Percentiles rank a stretch among this genome's conserved stretches.
phyloP scores from a whole-genome alignment of 37 sponge, comb jelly and placozoan species.

The Halisarca cf. caerulea region DNA sequence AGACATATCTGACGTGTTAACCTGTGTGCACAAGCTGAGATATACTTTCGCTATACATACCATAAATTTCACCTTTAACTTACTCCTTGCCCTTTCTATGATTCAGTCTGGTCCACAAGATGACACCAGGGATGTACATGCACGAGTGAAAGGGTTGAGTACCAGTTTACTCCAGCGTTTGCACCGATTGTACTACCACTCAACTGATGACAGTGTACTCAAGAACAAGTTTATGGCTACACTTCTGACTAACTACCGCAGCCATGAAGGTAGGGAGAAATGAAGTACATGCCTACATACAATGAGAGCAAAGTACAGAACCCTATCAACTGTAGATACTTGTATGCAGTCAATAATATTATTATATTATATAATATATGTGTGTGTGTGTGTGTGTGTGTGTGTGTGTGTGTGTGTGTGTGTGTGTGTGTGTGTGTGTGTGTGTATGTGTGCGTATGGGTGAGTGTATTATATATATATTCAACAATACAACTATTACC shows the following conservation, averaged over 20 bases:
- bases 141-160: background rate
- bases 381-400: too few relatives aligned
- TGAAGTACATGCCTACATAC: background rate
- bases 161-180: slow-evolving; percentile 1
- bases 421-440: too few relatives aligned
- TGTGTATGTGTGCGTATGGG: too few relatives aligned
- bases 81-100: background rate
- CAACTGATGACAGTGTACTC: background rate
- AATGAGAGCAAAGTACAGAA: too few relatives aligned
- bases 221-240: background rate
- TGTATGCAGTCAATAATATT: too few relatives aligned
- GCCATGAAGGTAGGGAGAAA: slow-evolving; percentile 13
- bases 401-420: too few relatives aligned
- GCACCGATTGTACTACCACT: background rate
- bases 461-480: too few relatives aligned
- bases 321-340: too few relatives aligned
- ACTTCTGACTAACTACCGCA: slow-evolving; percentile 4
- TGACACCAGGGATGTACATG: background rate
- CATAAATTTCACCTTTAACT: background rate
- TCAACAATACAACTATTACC: too few relatives aligned
- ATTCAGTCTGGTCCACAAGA: slow-evolving; percentile 21
- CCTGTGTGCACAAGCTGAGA: background rate
- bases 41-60: background rate
- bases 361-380: too few relatives aligned
- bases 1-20: too few relatives aligned